Evolutionary conservation across 2,797 vertebrate species (phyloP), one percentile per base, ranked within the genome.

Genomic region (Pseudochromis fuscus): DNA sequence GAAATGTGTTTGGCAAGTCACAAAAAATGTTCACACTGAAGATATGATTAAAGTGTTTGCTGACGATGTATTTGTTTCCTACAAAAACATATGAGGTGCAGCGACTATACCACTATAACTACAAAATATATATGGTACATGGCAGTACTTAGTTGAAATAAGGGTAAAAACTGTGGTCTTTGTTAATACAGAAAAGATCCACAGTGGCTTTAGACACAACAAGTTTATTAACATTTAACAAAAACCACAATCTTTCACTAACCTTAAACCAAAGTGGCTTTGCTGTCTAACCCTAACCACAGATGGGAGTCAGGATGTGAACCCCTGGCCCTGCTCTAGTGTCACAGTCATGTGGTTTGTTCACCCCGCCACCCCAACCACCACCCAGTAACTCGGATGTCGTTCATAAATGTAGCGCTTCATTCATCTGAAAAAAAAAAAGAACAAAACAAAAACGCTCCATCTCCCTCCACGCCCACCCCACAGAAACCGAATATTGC

Each of bases 221-320:
- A 16, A 13, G 33, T 24, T 23, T 12, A 51, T 49, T 25, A 13
- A 51, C 18, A 51, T 30, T 51, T 30, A 51, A 30, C 49, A 7
- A n/a, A 51, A 51, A 51, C 49, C 49, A 51, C 49, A 23, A 13
- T 23, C 49, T n/a, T 19, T 23, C 21, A 8, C 19, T 23, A 19
- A 33, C 51, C 27, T 21, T 40, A 16, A n/a, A 61, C 18, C 25
- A 23, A 35, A 21, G 21, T 16, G 18, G 11, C 5, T 18, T 11
- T 44, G 23, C 12, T 61, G 21, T 16, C n/a, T 44, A 19, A 52
- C 50, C 19, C 7, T 6, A 60, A 53, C 31, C 48, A n/a, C 37
- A 46, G 4, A 8, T 28, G 40, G 30, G 28, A 19, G 19, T 50
- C 12, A 15, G 35, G 18, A 60, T 57, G 69, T 16, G 48, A 64